A percentile compares a stretch with the other conserved stretches of the same genome.
phyloP scores from a whole-genome alignment of 2,113 vertebrate species.

The Sturnus vulgaris region DNA sequence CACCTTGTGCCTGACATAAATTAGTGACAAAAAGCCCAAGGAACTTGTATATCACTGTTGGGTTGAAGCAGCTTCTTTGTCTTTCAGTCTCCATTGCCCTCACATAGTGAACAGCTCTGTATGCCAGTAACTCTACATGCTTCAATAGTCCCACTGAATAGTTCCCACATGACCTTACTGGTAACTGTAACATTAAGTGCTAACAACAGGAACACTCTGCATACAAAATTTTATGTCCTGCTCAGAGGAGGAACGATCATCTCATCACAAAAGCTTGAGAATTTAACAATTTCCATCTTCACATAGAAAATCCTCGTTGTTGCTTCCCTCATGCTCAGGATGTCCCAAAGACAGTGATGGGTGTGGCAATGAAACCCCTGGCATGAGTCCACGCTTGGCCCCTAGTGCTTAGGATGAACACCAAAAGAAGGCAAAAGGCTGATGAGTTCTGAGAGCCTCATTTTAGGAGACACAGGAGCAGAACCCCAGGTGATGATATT shows the following conservation, averaged over 20 bases:
- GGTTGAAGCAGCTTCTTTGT: neutral
- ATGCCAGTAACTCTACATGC: neutral
- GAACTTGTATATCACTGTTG: neutral
- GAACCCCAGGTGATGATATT: accelerated
- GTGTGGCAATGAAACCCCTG: neutral
- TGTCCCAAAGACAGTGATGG: neutral
- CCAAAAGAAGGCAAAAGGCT: neutral
- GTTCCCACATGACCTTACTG: neutral
- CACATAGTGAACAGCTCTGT: neutral
- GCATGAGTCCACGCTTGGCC: neutral
- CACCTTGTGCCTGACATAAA: neutral
- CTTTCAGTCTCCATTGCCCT: neutral
- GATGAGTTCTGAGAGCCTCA: neutral
- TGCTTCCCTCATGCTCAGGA: neutral
- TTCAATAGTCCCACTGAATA: neutral
- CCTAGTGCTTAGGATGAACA: neutral
- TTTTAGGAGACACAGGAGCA: neutral
- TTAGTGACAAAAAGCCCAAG: neutral
- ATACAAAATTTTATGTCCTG: neutral
- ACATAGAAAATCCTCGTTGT: neutral
- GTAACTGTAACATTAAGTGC: neutral
- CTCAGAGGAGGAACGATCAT: neutral
- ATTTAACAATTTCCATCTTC: neutral
- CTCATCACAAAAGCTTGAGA: neutral
- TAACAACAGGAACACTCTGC: neutral